These are phyloP conservation scores for Dallia pectoralis DNA, from an alignment of 2,797 vertebrate species.

Conservation along the genomic window DNA sequence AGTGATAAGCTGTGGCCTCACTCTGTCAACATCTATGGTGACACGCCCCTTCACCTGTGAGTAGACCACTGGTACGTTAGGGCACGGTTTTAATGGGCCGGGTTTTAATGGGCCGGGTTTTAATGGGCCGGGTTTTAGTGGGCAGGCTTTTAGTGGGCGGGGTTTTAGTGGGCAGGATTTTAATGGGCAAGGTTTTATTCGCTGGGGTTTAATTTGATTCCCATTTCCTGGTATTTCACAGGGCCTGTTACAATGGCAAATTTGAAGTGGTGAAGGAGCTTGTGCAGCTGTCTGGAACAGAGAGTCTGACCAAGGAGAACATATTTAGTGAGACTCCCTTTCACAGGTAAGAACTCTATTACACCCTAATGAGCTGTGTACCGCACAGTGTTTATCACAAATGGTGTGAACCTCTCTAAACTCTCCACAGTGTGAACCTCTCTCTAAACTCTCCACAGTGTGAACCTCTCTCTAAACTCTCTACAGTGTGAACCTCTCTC, in stretches of 20 bases:
- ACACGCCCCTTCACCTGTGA: slow-evolving; percentile 91
- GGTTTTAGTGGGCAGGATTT: too few relatives aligned
- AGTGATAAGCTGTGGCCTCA: slow-evolving; percentile 84
- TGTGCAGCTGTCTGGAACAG: slow-evolving; percentile 84
- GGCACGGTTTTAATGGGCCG: too few relatives aligned
- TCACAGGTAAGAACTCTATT: slow-evolving; percentile 81
- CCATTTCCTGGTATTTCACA: slow-evolving; percentile 52
- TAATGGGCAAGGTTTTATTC: too few relatives aligned
- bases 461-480: slow-evolving; percentile 2
- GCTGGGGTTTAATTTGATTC: too few relatives aligned
- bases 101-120: too few relatives aligned
- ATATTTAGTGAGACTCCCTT: slow-evolving; percentile 96
- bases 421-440: too few relatives aligned
- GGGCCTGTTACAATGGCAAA: slow-evolving; percentile 92
- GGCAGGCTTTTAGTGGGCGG: too few relatives aligned
- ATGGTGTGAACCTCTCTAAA: neutral
- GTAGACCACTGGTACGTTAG: slow-evolving; percentile 47
- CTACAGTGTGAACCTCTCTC: too few relatives aligned
- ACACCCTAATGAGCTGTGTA: neutral
- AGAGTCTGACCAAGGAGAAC: slow-evolving; percentile 94
- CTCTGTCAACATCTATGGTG: slow-evolving; percentile 92
- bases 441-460: too few relatives aligned
- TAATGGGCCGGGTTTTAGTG: too few relatives aligned
- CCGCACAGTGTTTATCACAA: too few relatives aligned
- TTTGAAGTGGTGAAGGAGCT: slow-evolving; percentile 86